Base-by-base conservation (phyloP, 2,797 vertebrate genomes). In the Scolopax bukidnonensis region DNA sequence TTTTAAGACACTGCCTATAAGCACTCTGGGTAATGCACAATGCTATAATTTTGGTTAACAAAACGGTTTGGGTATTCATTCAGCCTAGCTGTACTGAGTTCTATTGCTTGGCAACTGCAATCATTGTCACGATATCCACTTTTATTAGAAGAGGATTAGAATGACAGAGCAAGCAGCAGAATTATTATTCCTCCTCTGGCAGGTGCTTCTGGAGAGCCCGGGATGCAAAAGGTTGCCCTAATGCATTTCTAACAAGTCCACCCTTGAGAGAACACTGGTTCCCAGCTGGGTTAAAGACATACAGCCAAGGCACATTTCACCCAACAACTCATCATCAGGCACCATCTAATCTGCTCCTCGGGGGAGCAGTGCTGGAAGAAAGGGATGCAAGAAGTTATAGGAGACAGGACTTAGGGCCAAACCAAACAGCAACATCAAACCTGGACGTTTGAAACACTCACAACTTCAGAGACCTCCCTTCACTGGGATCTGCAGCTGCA, bases 81-180 rank as follows among this genome's bases (percentile, higher is more conserved):
- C 80, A 84, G 68, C 7, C 85, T 47, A 53, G 48, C 50, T 74
- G 28, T 36, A 71, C 50, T 11, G 30, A 90, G 11, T 24, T 82
- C 67, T 36, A 89, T 33, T 75, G 83, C 91, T 11, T 90, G 80
- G 90, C 92, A 95, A 89, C 94, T 80, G 63, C 51, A 70, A 51
- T 41, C 56, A 51, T 33, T 48, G 24, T 73, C 74, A 93, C 61
- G 48, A 56, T n/a, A 89, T 45, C 67, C 61, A 70, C 61, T 76
- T 83, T 28, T 43, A 63, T 38, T 65, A 88, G 23, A 74, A 77
- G n/a, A 94, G 43, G 60, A 38, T 0, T 65, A 47, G 32, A 93
- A 89, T 4, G 20, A 56, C 59, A 81, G 12, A 93, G 65, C 45
- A 70, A 69, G 63, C 19, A 86, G 38, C 4, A 85, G 33, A 81